A percentile compares a stretch with the other conserved stretches of the same genome.
phyloP scores from a whole-genome alignment of 2,797 vertebrate species.

The Gila robusta region DNA sequence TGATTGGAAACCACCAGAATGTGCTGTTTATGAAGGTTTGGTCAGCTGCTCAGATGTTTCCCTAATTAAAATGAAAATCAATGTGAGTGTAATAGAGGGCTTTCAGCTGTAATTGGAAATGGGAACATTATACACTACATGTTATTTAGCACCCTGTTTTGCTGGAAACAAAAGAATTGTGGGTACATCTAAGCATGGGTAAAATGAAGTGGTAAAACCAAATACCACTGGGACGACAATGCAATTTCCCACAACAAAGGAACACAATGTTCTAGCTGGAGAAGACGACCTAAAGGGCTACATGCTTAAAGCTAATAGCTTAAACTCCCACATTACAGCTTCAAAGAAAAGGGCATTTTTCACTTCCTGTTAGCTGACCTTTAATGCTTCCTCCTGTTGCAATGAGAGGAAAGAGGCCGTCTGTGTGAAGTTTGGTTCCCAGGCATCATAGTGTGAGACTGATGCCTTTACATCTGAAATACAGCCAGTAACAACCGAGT shows the following conservation, averaged over 20 bases:
- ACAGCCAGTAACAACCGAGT: conserved; percentile 32
- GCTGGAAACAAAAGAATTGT: conserved; percentile 49
- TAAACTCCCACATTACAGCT: conserved; percentile 66
- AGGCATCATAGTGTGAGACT: conserved; percentile 42
- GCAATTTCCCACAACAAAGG: conserved; percentile 68
- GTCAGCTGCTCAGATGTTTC: conserved; percentile 51
- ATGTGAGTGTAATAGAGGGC: conserved; percentile 37
- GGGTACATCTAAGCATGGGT: conserved; percentile 49
- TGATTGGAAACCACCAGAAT: conserved; percentile 28
- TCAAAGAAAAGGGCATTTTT: conserved; percentile 56
- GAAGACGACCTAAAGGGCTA: conserved; percentile 50
- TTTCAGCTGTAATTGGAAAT: conserved; percentile 51
- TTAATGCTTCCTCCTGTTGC: conserved; percentile 56
- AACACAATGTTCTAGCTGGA: conserved; percentile 67
- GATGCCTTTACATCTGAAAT: conserved; percentile 31
- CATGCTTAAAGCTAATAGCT: conserved; percentile 60
- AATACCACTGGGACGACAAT: conserved; percentile 58
- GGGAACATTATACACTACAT: conserved; percentile 34
- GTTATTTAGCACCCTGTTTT: conserved; percentile 58
- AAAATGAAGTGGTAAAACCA: conserved; percentile 61
- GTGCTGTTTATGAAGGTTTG: conserved; percentile 47
- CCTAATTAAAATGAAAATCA: conserved; percentile 49
- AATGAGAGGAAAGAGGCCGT: conserved; percentile 54
- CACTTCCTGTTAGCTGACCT: conserved; percentile 58
- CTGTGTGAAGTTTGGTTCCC: conserved; percentile 47